phyloP scores from a whole-genome alignment of 2,888 invertebrate genomes.

The Hyposoter didymator region DNA sequence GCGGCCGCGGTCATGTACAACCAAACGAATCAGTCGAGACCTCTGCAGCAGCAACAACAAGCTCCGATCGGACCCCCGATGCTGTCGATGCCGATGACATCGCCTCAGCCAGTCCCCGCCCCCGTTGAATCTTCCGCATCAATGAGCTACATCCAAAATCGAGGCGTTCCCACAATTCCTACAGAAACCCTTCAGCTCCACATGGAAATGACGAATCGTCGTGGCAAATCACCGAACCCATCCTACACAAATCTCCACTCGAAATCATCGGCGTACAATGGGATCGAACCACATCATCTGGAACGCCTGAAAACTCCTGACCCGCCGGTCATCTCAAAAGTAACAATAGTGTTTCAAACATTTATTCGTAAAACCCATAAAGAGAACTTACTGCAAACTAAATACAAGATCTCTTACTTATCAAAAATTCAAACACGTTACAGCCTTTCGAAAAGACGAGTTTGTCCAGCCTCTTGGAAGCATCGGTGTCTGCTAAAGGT shows the following conservation, averaged over 20 bases:
- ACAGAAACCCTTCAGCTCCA: background rate
- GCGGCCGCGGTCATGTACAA: conserved; percentile 77
- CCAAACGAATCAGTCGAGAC: conserved; percentile 71
- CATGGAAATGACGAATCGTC: conserved; percentile 29
- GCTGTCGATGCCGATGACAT: conserved; percentile 56
- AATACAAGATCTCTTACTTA: background rate
- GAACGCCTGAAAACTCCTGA: conserved; percentile 82
- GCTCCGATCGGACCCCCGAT: conserved; percentile 68
- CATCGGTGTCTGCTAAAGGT: conserved; percentile 83
- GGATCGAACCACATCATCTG: conserved; percentile 67
- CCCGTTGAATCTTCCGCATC: conserved; percentile 53
- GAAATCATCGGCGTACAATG: conserved; percentile 70
- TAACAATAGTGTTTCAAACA: conserved; percentile 73
- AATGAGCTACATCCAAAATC: conserved; percentile 56
- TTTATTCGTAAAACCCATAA: background rate
- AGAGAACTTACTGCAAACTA: background rate
- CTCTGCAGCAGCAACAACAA: conserved; percentile 63
- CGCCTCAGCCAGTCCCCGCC: conserved; percentile 70
- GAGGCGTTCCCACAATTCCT: conserved; percentile 11
- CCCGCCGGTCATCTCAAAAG: conserved; percentile 83
- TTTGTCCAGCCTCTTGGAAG: conserved; percentile 83
- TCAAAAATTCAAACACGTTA: conserved; percentile 68
- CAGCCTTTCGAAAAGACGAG: conserved; percentile 83
- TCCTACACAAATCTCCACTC: conserved; percentile 13
- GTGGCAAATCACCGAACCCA: conserved; percentile 20